Base-by-base conservation (phyloP, 2,113 vertebrate species). In the Monarcha castaneiventris region DNA sequence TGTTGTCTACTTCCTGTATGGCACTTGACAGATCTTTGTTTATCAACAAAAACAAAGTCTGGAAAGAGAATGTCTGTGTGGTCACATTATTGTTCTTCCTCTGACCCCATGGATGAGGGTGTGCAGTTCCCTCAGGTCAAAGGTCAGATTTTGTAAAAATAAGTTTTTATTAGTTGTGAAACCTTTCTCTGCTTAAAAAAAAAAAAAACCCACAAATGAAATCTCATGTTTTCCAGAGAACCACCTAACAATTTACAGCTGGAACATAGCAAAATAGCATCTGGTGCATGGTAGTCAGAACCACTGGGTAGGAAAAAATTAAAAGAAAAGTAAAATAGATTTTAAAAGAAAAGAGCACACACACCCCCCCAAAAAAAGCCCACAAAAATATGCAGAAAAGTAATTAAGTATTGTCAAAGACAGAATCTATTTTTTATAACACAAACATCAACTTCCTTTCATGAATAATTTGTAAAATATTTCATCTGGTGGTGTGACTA, bases 161-260 rank as follows among this genome's bases (percentile, higher is more conserved):
- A 49, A 18, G 4, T 9, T 86, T 67, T 81, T 72, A 19, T 44
- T 55, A 61, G 19, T 32, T 6, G 0, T 82, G 49, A 68, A 73
- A 64, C 0, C 0, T 41, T 79, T 52, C 2, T 68, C 20, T 39
- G 22, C 4, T 87, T n/a, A n/a, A n/a, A n/a, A n/a, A n/a, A n/a
- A n/a, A n/a, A n/a, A n/a, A n/a, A n/a, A n/a, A n/a, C n/a, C n/a
- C n/a, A 41, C 33, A 41, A 2, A 39, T 25, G 5, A 39, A 80
- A 3, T 26, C 11, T 68, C 23, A 4, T 17, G 7, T n/a, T 61
- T 78, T 90, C 82, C 14, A 39, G 56, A 14, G 12, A 59, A 33
- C 4, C 13, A 20, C 16, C 23, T 67, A 73, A 49, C 1, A n/a
- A 14, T 49, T 23, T 83, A 16, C 29, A 82, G 41, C n/a, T 68